Evolutionary conservation across 2,888 invertebrate genomes (phyloP).

Genomic region (Epinotia nisella): DNA sequence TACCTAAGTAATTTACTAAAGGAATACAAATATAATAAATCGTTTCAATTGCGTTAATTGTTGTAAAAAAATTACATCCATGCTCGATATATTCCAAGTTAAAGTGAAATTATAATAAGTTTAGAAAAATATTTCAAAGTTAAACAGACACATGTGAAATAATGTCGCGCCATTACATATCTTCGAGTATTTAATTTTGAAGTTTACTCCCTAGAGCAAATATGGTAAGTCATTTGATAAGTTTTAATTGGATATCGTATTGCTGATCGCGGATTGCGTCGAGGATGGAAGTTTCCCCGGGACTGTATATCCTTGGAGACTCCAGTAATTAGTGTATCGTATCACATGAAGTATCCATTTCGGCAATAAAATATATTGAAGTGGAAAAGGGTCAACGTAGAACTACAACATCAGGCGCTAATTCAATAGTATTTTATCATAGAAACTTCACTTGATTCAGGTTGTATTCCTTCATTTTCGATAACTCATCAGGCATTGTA

Average conservation of each 20-base stretch:
- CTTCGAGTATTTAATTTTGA: slow-evolving; percentile 7
- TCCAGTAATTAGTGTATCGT: slow-evolving; percentile 17
- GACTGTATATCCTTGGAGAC: background rate
- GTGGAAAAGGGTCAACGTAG: background rate
- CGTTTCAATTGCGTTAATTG: background rate
- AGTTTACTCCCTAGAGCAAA: slow-evolving; percentile 11
- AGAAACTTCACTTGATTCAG: background rate
- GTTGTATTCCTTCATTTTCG: too few relatives aligned
- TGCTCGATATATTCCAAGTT: background rate
- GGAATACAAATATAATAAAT: background rate
- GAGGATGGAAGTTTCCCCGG: background rate
- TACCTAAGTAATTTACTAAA: background rate
- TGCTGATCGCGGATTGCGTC: background rate
- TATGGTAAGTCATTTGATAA: slow-evolving; percentile 38
- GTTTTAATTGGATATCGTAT: slow-evolving; percentile 37
- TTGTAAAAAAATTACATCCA: background rate
- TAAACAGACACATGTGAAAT: background rate
- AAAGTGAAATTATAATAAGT: background rate
- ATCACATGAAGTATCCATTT: slow-evolving; percentile 7
- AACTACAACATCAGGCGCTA: background rate
- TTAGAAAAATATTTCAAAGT: slow-evolving; percentile 2
- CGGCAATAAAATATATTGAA: slow-evolving; percentile 15
- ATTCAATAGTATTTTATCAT: background rate
- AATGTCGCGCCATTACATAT: slow-evolving; percentile 17
- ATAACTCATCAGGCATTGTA: too few relatives aligned